Evolutionary conservation across 2,797 vertebrate species (phyloP), one percentile per base, ranked within the genome.

Genomic region (Trematomus bernacchii): DNA sequence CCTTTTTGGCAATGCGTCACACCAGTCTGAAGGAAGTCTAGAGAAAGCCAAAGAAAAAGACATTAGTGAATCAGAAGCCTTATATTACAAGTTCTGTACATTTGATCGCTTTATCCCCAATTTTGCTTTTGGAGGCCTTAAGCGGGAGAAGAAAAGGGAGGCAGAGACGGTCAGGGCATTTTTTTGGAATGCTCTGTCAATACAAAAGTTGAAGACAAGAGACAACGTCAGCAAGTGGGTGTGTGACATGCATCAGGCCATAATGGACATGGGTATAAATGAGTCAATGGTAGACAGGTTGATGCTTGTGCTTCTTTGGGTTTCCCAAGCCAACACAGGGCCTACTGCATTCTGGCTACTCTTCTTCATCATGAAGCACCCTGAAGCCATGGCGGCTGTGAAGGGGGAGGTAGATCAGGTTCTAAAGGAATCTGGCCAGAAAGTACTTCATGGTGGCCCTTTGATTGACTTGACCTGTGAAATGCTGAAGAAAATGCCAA

Each of bases 251-350:
- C 87, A 93, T 13, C 91, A 92, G 47, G 1, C 19, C 11, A 92
- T 94, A 76, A 76, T 69, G 3, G 95, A 97, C 51, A 0, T 2
- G 0, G 95, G 94, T 0, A 69, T 94, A 5, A 37, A 92, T 0
- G 89, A 95, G 0, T 76, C 74, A n/a, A 97, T 97, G 96, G 85
- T 93, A 71, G 84, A 91, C 79, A 93, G 91, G 16, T 97, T 93
- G 80, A 97, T 96, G 95, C 96, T 99, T 62, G 61, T 97, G 79
- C 94, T 98, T 3, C 96, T 99, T 11, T 99, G 97, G 97, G 97
- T 96, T 1, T 97, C 97, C 40, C 97, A 98, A 81, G 93, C 97
- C 2, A 99, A 99, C 86, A 98, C 97, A 0, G 97, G 97, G 0
- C 96, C 97, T 0, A 85, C 95, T 4, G 73, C 96, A 0, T 99